Evolutionary conservation across 2,888 invertebrate species (phyloP).

Genomic region (Hirtodrosophila duncani): DNA sequence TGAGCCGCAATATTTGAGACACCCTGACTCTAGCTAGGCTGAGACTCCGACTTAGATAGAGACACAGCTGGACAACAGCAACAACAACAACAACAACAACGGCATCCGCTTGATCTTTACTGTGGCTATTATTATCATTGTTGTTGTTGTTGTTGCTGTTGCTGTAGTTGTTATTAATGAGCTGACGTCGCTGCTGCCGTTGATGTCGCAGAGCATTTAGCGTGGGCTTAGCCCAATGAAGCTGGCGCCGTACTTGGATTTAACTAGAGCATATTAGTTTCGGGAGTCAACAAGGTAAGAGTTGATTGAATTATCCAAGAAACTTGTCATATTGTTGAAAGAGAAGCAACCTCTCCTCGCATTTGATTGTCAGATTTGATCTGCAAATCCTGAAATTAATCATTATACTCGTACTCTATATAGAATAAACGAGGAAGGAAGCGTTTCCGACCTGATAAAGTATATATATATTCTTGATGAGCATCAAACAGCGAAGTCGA

Average conservation of each 20-base stretch:
- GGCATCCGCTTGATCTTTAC: conserved; percentile 32
- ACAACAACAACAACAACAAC: conserved; percentile 8
- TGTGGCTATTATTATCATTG: conserved; percentile 16
- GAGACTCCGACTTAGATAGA: conserved; percentile 2
- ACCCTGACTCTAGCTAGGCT: conserved; percentile 5
- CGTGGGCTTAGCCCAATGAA: conserved; percentile 25
- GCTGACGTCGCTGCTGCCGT: conserved; percentile 34
- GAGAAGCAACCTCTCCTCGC: no score
- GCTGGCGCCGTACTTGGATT: conserved; percentile 13
- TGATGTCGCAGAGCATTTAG: conserved; percentile 9
- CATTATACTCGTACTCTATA: no score
- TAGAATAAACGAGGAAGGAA: no score
- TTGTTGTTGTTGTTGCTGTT: conserved; percentile 11
- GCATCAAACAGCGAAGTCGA: no score
- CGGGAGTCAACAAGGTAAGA: not conserved
- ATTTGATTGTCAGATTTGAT: no score
- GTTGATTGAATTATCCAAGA: not conserved
- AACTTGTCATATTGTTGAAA: no score
- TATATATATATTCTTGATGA: no score
- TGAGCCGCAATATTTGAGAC: conserved; percentile 44
- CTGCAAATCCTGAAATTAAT: no score
- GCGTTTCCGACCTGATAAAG: no score
- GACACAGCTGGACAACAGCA: not conserved
- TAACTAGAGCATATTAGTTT: not conserved
- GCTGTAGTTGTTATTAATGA: conserved; percentile 52